These are phyloP conservation scores for Cynaeus angustus DNA, from an alignment of 2,888 invertebrate species.

Conservation along the genomic window DNA sequence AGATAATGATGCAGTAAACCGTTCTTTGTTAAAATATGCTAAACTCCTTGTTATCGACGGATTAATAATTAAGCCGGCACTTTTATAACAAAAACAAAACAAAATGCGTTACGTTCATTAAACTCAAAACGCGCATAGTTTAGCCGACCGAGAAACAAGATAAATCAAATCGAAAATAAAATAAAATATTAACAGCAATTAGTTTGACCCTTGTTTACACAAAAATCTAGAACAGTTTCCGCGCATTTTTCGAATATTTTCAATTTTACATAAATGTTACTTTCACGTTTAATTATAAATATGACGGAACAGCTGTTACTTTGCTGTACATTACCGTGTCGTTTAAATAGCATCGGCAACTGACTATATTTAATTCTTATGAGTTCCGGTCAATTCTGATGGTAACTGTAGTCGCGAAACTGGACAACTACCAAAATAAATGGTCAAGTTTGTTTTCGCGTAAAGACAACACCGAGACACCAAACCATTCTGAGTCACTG, in stretches of 20 bases:
- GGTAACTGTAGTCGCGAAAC: background rate
- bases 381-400: background rate
- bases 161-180: background rate
- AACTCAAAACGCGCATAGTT: background rate
- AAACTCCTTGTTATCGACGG: constrained; percentile 10
- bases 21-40: constrained; percentile 14
- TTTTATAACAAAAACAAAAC: constrained; percentile 2
- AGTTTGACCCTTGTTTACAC: constrained; percentile 1
- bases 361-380: no score
- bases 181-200: constrained; percentile 2
- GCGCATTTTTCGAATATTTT: background rate
- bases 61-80: constrained; percentile 4
- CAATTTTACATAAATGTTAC: constrained; percentile 25
- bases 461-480: constrained; percentile 13
- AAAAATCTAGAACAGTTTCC: background rate
- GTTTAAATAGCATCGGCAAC: constrained; percentile 16
- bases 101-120: constrained; percentile 3
- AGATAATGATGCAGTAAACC: constrained; percentile 21
- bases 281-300: constrained; percentile 46
- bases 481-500: constrained; percentile 13
- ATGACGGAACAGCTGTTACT: constrained; percentile 41
- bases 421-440: no score
- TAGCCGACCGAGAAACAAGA: background rate
- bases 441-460: no score
- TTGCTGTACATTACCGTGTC: constrained; percentile 12